Percentiles rank a stretch among this genome's conserved stretches.
These are phyloP conservation scores for Chlorodrepanis virens DNA, from an alignment of 2,113 vertebrate genomes.

Conservation along the genomic window DNA sequence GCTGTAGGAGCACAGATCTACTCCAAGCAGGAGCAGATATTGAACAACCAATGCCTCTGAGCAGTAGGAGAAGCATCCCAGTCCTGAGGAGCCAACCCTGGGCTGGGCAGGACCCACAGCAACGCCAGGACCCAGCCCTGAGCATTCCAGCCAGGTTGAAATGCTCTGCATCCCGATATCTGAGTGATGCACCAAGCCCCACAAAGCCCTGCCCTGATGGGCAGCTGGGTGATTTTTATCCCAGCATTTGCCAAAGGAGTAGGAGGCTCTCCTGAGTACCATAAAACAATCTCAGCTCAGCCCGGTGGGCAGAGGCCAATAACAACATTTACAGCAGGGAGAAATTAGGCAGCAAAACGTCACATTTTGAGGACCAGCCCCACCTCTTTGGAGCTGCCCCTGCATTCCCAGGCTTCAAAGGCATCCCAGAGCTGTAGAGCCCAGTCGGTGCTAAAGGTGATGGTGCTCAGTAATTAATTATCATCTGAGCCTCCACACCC, in stretches of 20 bases:
- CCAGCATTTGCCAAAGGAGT: neutral
- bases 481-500: neutral
- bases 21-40: neutral
- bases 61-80: neutral
- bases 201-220: neutral
- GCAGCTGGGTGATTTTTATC: neutral
- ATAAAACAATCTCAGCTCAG: rapidly evolving
- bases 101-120: neutral
- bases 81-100: neutral
- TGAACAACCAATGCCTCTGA: rapidly evolving
- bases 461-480: neutral
- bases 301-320: neutral
- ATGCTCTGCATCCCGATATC: neutral
- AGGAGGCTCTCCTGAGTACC: neutral
- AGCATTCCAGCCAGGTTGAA: neutral
- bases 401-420: neutral
- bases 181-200: neutral
- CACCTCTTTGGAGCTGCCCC: neutral
- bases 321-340: neutral
- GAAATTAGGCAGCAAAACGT: neutral
- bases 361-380: neutral
- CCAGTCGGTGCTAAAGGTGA: neutral
- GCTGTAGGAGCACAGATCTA: neutral
- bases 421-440: rapidly evolving
- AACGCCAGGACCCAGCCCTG: rapidly evolving